phyloP scores from a whole-genome alignment of 2,113 vertebrate species.

The Leucopsar rothschildi region DNA sequence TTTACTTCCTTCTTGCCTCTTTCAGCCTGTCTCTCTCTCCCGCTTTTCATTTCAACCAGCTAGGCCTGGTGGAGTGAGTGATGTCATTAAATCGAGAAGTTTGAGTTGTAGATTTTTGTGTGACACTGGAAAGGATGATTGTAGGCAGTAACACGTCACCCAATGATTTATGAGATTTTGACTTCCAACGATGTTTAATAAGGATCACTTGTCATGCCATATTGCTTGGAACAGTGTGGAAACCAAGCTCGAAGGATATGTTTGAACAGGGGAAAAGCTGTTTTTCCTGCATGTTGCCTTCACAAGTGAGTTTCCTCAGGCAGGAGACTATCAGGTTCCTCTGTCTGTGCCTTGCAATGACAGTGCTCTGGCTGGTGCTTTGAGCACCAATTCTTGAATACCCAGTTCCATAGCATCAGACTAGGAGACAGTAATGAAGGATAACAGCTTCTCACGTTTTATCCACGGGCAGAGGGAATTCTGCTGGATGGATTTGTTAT shows the following conservation, averaged over 20 bases:
- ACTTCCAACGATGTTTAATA: not conserved
- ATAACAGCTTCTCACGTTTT: not conserved
- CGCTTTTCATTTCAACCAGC: not conserved
- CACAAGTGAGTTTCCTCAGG: not conserved
- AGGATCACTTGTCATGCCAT: not conserved
- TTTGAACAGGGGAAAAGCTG: not conserved
- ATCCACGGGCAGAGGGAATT: not conserved
- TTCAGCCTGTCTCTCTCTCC: not conserved
- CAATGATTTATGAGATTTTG: not conserved
- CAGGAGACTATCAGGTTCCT: not conserved
- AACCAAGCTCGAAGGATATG: not conserved
- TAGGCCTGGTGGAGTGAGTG: not conserved
- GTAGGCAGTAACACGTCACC: not conserved
- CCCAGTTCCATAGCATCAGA: not conserved
- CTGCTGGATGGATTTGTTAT: not conserved
- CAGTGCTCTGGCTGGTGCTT: not conserved
- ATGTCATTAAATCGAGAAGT: not conserved
- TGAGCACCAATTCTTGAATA: not conserved
- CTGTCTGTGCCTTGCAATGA: not conserved
- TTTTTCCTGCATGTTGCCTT: not conserved
- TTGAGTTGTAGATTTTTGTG: not conserved
- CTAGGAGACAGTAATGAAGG: not conserved
- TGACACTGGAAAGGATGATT: not conserved
- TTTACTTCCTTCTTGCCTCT: not conserved
- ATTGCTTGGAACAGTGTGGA: not conserved